Evolutionary conservation across 2,113 vertebrate species (phyloP).

Genomic region (Lethenteron camtschaticum): DNA sequence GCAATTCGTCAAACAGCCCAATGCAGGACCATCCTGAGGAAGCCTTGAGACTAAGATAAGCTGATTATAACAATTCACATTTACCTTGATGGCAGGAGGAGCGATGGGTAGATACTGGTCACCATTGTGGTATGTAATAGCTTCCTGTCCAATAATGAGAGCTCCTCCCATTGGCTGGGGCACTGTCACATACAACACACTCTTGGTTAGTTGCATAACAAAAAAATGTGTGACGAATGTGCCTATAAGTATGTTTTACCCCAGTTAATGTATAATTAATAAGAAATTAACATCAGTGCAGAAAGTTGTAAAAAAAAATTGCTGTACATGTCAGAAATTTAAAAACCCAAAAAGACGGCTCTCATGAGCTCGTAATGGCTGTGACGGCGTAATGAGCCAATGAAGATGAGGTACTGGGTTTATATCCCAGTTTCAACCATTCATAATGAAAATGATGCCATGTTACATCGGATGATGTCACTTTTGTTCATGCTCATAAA

Average conservation of each 20-base stretch:
- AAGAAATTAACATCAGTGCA: no score
- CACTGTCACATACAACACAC: constrained; percentile 23
- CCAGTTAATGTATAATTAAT: no score
- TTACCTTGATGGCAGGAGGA: constrained; percentile 90
- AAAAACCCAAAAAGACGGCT: no score
- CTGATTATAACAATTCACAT: neutral
- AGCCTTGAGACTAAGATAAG: neutral
- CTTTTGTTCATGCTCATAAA: neutral
- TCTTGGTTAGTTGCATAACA: neutral
- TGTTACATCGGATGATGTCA: neutral
- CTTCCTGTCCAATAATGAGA: constrained; percentile 95
- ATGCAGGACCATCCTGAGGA: no score
- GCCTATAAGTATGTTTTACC: no score
- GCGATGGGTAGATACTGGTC: constrained; percentile 93
- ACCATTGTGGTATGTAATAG: constrained; percentile 94
- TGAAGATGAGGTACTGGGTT: no score
- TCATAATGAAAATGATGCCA: neutral
- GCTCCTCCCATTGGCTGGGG: constrained; percentile 90
- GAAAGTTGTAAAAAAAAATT: no score
- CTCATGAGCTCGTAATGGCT: no score
- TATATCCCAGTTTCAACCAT: neutral
- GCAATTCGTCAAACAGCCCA: no score
- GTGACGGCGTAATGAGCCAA: no score
- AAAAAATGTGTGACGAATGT: no score
- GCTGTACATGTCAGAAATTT: no score